Percentiles rank a stretch among this genome's conserved stretches.
Conservation (phyloP, 64 coral and sea anemone genomes). For the Pocillopora damicornis region DNA sequence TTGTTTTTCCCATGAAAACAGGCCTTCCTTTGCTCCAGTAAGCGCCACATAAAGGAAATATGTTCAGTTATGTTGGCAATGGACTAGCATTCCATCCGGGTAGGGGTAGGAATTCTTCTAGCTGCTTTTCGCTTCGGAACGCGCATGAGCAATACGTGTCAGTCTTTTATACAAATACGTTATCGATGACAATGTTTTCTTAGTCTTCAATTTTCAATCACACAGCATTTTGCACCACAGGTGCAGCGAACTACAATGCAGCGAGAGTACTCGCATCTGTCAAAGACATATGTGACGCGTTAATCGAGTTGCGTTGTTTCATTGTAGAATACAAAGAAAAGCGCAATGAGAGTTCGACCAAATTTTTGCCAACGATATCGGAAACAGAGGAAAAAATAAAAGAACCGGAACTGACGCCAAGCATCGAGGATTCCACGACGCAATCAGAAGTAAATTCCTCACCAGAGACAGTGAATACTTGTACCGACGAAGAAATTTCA, state of each 20-base stretch:
- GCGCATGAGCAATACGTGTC: too few species aligned
- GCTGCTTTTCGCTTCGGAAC: too few species aligned
- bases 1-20: too few species aligned
- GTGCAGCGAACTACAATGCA: too few species aligned
- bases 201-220: not conserved
- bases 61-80: too few species aligned
- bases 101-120: too few species aligned
- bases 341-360: not conserved
- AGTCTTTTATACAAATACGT: not conserved
- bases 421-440: not conserved
- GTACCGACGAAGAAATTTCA: not conserved
- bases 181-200: not conserved
- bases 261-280: too few species aligned
- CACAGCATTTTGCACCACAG: too few species aligned
- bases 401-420: not conserved
- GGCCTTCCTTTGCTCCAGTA: too few species aligned
- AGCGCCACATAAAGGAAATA: too few species aligned
- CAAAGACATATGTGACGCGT: not conserved
- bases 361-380: not conserved
- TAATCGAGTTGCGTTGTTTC: not conserved
- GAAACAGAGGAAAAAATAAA: not conserved
- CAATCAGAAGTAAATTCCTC: not conserved
- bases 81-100: too few species aligned
- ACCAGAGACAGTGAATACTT: not conserved
- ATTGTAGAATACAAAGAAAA: not conserved